phyloP scores from a whole-genome alignment of 2,888 invertebrate species.

The Dolichomitus sp. region DNA sequence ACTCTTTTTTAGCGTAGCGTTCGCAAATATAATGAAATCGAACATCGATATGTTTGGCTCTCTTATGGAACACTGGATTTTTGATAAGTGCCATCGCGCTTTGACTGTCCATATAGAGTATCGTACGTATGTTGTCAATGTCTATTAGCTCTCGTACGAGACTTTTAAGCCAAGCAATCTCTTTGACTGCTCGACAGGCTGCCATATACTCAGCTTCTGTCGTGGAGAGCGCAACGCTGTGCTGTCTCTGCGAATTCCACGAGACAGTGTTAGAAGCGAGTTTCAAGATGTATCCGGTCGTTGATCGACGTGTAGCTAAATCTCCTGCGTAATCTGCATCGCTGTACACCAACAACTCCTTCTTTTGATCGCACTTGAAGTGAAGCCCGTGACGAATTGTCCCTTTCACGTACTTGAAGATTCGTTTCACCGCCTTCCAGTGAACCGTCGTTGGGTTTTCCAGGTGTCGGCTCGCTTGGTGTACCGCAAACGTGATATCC shows the following conservation, averaged over 20 bases:
- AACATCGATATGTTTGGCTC: slow-evolving; percentile 73
- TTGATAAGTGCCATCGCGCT: slow-evolving; percentile 70
- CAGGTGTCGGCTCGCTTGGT: slow-evolving; percentile 5
- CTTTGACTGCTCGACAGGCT: slow-evolving; percentile 71
- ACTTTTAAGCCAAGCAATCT: slow-evolving; percentile 71
- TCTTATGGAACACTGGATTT: slow-evolving; percentile 72
- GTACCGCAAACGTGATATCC: slow-evolving; percentile 28
- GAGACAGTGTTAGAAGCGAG: slow-evolving; percentile 65
- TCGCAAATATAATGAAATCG: slow-evolving; percentile 71
- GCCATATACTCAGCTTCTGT: slow-evolving; percentile 77
- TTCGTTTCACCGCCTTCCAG: slow-evolving; percentile 19
- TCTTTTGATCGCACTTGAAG: not conserved
- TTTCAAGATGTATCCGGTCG: slow-evolving; percentile 69
- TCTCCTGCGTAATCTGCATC: slow-evolving; percentile 72
- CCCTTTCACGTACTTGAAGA: not conserved
- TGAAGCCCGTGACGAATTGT: slow-evolving; percentile 8
- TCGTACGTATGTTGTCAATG: slow-evolving; percentile 46
- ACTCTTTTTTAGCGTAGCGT: slow-evolving; percentile 33
- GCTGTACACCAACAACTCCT: slow-evolving; percentile 55
- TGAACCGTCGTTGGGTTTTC: slow-evolving; percentile 9
- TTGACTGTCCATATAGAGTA: slow-evolving; percentile 70
- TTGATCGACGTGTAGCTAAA: slow-evolving; percentile 68
- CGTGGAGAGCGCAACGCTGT: slow-evolving; percentile 69
- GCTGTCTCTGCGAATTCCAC: slow-evolving; percentile 70
- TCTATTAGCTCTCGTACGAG: slow-evolving; percentile 69